These are phyloP conservation scores for Tuberolachnus salignus DNA, from an alignment of 2,888 invertebrate species.

Conservation along the genomic window DNA sequence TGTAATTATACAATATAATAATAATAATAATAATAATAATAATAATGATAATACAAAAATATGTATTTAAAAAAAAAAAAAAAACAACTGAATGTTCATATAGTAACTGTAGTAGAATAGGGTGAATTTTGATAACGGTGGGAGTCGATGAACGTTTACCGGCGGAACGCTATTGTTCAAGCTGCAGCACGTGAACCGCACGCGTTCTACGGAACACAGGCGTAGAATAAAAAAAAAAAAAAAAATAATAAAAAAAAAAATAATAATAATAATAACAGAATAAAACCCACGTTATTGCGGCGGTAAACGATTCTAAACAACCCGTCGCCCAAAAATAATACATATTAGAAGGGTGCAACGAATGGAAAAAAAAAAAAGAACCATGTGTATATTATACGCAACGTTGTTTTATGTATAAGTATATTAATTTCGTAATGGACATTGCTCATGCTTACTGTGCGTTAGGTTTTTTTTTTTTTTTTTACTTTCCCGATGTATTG, in stretches of 20 bases:
- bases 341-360: slow-evolving; percentile 23
- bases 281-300: slow-evolving; percentile 30
- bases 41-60: slow-evolving; percentile 20
- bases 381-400: not conserved
- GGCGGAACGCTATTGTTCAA: slow-evolving; percentile 34
- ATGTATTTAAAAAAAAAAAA: slow-evolving; percentile 13
- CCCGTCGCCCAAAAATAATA: slow-evolving; percentile 51
- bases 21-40: slow-evolving; percentile 33
- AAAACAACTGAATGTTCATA: slow-evolving; percentile 35
- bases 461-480: not conserved
- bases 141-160: slow-evolving; percentile 47
- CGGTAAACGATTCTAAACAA: slow-evolving; percentile 53
- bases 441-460: slow-evolving; percentile 14
- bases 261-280: slow-evolving; percentile 19
- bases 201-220: slow-evolving; percentile 38
- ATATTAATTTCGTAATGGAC: slow-evolving; percentile 55
- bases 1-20: slow-evolving; percentile 39
- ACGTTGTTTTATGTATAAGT: slow-evolving; percentile 10
- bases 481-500: no score
- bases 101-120: slow-evolving; percentile 35
- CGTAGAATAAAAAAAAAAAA: slow-evolving; percentile 13
- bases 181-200: slow-evolving; percentile 49
- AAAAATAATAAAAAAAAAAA: slow-evolving; percentile 32
- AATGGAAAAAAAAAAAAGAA: not conserved
- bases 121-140: slow-evolving; percentile 56